Base-by-base conservation (phyloP, 2,888 invertebrate species). In the Zelleria hepariella region DNA sequence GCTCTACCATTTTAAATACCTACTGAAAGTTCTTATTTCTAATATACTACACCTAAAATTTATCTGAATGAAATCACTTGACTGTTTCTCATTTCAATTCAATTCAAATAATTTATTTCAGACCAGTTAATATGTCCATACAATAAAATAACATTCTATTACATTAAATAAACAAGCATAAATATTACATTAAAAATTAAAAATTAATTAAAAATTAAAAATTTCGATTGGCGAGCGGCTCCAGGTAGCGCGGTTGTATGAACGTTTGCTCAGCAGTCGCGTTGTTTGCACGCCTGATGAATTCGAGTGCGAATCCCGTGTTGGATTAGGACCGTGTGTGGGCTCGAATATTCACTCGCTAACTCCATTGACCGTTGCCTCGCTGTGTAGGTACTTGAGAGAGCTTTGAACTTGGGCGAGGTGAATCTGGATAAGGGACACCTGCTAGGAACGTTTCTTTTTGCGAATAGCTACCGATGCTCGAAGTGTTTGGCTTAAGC, bases 211-310 rank as follows among this genome's bases (percentile, higher is more conserved):
- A n/a, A n/a, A n/a, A n/a, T n/a, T n/a, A n/a, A n/a, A n/a, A n/a
- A n/a, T n/a, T n/a, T n/a, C n/a, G n/a, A n/a, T 60, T 57, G 52
- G 24, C 23, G 25, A 57, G 53, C 52, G 25, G 4, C 15, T 25
- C 8, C n/a, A 55, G 57, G 24, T 15, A 21, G 25, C 27, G 47
- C 42, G 24, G 42, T n/a, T n/a, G 53, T 26, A 15, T 2, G 25
- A 10, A 71, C 77, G 78, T 81, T 82, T 80, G 74, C 73, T 78
- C 68, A 78, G 70, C 75, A 77, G 62, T 51, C 60, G 70, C 67
- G 27, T 65, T 84, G 75, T 85, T 85, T 86, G 80, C 83, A 72
- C 75, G 77, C 72, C 74, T 80, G 78, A 82, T 82, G 77, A 82
- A 83, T 83, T 82, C 78, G 74, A 74, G 73, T 72, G 71, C 76